Evolutionary conservation across 2,888 invertebrate genomes (phyloP), one percentile per base, ranked within the genome.

Genomic region (Drosophila formosana): DNA sequence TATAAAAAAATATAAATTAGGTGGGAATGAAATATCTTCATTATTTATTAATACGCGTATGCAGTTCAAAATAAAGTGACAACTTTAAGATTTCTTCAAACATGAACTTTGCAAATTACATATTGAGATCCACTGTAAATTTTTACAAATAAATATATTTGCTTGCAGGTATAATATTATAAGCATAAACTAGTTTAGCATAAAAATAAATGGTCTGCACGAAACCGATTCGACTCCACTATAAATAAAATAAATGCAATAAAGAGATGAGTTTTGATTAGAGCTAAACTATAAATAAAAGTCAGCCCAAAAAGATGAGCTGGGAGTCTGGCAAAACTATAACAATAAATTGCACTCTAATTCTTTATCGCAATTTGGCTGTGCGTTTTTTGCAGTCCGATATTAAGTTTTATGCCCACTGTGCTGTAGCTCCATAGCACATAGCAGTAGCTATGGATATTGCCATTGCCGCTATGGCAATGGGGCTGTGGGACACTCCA

Each of bases 401-500:
- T 58, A 55, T 62, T 32, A 11, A 18, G 43, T 49, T 51, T 13
- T 57, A 43, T 41, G 32, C 11, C 83, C 75, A 82, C 70, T 64
- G 69, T 77, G 57, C 37, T 7, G 30, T 18, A 37, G 37, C 23
- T 37, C 18, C 18, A 18, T 18, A 18, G 18, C 18, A 28, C 18
- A 28, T 39, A 60, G 51, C 72, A 7, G 18, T 41, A 52, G 39
- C 43, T 43, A 28, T 34, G 56, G 52, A 39, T 37, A 28, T 39
- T 56, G 51, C 72, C 53, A 49, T 70, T 43, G 28, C 30, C 7
- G 30, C 30, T 30, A 30, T 69, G 64, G 56, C 41, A 28, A 41
- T 34, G 45, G 55, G 45, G 49, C 61, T 46, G 63, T 45, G 62
- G 56, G 45, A 69, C 53, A 63, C 57, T 74, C 61, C 49, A 41